These are phyloP conservation scores for Garrulus glandarius DNA, from an alignment of 2,797 vertebrate species.

Conservation along the genomic window DNA sequence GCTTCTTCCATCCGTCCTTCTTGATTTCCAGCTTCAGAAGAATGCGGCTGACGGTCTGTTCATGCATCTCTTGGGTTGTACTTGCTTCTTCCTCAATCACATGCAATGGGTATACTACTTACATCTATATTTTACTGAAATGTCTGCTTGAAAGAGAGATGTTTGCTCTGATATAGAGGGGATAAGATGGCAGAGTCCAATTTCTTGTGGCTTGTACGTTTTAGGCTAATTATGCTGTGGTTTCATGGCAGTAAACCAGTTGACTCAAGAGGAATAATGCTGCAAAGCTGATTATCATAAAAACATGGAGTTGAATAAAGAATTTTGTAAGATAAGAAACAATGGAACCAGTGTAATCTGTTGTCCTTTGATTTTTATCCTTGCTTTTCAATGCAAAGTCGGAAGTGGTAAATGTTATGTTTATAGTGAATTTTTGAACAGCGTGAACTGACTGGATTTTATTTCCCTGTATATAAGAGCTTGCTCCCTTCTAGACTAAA, in stretches of 20 bases:
- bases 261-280: neutral
- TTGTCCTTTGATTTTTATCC: neutral
- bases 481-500: neutral
- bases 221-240: neutral
- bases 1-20: neutral
- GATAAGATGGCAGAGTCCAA: neutral
- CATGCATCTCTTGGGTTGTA: neutral
- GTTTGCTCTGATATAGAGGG: neutral
- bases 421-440: neutral
- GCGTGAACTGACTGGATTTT: neutral
- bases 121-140: neutral
- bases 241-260: neutral
- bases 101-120: neutral
- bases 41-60: neutral
- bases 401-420: neutral
- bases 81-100: neutral
- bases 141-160: neutral
- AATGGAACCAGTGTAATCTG: neutral
- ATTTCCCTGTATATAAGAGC: neutral
- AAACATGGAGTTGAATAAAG: neutral
- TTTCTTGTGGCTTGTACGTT: neutral
- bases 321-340: neutral
- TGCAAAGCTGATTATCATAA: neutral
- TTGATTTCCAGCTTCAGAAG: neutral
- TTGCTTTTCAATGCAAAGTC: neutral